Percentiles rank a stretch among this genome's conserved stretches.
phyloP scores from a whole-genome alignment of 1,140 invertebrate genomes.

The Drosophila mojavensis region DNA sequence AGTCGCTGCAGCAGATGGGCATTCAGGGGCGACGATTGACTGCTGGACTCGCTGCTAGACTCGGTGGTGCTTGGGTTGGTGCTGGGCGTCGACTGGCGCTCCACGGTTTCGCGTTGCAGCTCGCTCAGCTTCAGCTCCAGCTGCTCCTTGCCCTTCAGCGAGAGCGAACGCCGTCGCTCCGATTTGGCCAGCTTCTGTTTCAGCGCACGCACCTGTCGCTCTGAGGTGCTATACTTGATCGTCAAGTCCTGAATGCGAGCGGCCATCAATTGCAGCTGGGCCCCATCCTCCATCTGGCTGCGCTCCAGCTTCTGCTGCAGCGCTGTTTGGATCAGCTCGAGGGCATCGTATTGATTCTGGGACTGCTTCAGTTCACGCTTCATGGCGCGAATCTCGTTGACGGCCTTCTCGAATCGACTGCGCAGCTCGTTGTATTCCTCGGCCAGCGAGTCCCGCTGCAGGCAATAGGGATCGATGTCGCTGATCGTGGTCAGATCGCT shows the following conservation, averaged over 20 bases:
- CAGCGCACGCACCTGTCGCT: conserved; percentile 91
- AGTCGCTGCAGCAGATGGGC: conserved; percentile 86
- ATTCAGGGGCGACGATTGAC: conserved; percentile 46
- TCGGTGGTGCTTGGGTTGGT: conserved; percentile 41
- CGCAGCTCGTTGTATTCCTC: conserved; percentile 92
- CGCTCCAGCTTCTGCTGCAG: conserved; percentile 89
- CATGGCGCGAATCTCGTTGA: conserved; percentile 92
- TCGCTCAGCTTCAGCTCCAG: conserved; percentile 92
- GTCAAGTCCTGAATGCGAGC: conserved; percentile 94
- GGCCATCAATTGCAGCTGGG: conserved; percentile 91
- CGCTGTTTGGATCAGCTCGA: conserved; percentile 90
- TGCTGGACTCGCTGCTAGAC: conserved; percentile 51
- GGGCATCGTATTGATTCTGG: conserved; percentile 90
- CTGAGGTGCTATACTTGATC: conserved; percentile 90
- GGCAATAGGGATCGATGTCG: conserved; percentile 89
- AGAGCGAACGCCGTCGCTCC: conserved; percentile 92
- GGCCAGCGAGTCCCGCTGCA: conserved; percentile 91
- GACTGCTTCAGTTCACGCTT: conserved; percentile 92
- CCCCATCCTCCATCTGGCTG: conserved; percentile 88
- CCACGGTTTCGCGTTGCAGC: conserved; percentile 91
- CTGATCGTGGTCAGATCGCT: conserved; percentile 92
- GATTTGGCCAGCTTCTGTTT: conserved; percentile 92
- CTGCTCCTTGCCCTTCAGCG: conserved; percentile 91
- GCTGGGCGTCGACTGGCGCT: conserved; percentile 84
- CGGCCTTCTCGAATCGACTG: conserved; percentile 91